A percentile compares a stretch with the other conserved stretches of the same genome.
Conservation (phyloP, 2,888 invertebrate species). For the Palloptera scutellata region DNA sequence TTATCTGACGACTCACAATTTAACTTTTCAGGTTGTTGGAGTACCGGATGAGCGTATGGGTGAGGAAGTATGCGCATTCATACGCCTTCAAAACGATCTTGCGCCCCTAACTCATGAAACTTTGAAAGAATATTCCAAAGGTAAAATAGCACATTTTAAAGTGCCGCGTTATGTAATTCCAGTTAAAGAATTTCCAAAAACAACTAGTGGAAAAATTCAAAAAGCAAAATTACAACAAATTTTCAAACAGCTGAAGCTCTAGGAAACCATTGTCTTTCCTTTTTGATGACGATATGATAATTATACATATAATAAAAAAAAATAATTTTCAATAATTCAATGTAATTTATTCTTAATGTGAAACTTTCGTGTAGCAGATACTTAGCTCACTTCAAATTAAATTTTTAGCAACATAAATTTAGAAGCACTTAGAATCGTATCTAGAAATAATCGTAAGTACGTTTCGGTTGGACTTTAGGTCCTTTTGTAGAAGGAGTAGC, state of each 20-base stretch:
- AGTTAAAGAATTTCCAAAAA: conserved; percentile 76
- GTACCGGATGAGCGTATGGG: conserved; percentile 76
- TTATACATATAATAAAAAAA: background rate
- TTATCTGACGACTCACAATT: background rate
- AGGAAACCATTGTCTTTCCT: background rate
- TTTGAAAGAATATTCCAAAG: conserved; percentile 71
- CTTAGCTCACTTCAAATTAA: no score
- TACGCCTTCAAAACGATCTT: conserved; percentile 66
- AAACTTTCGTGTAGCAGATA: no score
- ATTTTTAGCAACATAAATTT: no score
- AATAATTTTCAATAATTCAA: no score
- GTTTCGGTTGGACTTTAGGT: no score
- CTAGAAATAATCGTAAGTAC: no score
- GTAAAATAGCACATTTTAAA: conserved; percentile 79
- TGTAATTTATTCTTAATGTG: no score
- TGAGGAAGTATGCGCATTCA: conserved; percentile 75
- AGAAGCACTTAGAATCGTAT: no score
- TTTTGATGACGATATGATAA: background rate
- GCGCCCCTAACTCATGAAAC: conserved; percentile 66
- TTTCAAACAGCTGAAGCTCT: conserved; percentile 40
- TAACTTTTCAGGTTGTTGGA: conserved; percentile 68
- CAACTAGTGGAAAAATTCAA: conserved; percentile 81
- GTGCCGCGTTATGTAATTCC: conserved; percentile 76
- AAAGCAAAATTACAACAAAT: conserved; percentile 69
- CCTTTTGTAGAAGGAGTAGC: no score